These are phyloP conservation scores for Chaetura pelagica DNA, from an alignment of 2,113 vertebrate species.

Conservation along the genomic window DNA sequence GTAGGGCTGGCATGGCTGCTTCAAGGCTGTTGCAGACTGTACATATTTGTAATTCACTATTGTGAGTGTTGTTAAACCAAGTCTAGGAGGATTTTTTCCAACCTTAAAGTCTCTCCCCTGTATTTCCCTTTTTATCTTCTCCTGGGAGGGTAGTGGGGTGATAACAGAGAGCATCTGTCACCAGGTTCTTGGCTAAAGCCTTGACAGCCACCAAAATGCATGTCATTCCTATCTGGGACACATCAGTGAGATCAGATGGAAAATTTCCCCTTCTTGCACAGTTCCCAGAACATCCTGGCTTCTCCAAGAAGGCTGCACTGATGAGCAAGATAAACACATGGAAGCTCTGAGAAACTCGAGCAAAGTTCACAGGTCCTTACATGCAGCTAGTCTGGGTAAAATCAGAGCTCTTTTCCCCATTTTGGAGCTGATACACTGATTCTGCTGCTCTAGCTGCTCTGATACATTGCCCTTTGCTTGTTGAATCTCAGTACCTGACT, in stretches of 20 bases:
- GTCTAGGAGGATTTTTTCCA: no score
- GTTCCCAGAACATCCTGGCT: background rate
- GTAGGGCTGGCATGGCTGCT: no score
- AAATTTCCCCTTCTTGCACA: background rate
- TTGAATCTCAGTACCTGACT: background rate
- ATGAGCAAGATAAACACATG: background rate
- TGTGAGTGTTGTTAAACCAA: no score
- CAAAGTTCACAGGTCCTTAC: background rate
- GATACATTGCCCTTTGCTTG: fast-evolving
- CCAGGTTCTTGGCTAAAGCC: no score
- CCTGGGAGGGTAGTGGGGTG: no score
- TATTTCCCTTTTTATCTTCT: no score
- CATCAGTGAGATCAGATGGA: background rate
- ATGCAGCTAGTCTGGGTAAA: background rate
- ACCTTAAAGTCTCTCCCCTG: no score
- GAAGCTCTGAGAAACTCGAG: background rate
- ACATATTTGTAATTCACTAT: no score
- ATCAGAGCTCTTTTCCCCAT: background rate
- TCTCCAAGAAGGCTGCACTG: background rate
- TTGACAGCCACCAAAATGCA: background rate
- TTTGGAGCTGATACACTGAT: background rate
- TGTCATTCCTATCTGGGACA: fast-evolving
- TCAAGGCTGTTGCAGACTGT: no score
- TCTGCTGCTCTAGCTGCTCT: background rate
- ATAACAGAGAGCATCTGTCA: no score